Base-by-base conservation (phyloP, 1,140 invertebrate species). In the Drosophila orosa region DNA sequence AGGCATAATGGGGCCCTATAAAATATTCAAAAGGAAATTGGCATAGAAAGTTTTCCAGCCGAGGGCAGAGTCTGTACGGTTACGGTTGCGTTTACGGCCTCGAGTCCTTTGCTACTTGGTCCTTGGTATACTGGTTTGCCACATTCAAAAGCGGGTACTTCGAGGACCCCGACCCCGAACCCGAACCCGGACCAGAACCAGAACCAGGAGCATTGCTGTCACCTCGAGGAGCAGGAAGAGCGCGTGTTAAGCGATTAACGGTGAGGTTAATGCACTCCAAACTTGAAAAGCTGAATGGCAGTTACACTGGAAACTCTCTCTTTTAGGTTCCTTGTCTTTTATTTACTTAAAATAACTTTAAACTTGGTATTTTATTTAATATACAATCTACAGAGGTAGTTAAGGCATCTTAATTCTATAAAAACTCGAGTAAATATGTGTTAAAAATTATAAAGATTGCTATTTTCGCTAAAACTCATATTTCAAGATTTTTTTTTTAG, bases 11-110 rank as follows among this genome's bases (percentile, higher is more conserved):
- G 89, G 73, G 74, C 80, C 65, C 83, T 74, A 90, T 90, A 75
- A 90, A 90, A 90, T 90, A 90, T 90, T 90, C 87, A 90, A 90
- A 90, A 81, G 68, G 80, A 84, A 87, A 87, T 87, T 87, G 84
- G 80, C 84, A 87, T 89, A 80, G 76, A 80, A 87, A 78, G 55
- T 89, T 87, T 58, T 15, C 22, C 44, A 39, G 44, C 22, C 44
- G 44, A 44, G 19, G 44, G 42, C 33, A 6, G 59, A 31, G 27
- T 48, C 19, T n/a, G 27, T 27, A 50, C 22, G 50, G 17, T 39
- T 40, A 29, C 29, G 22, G 33, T 19, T 62, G 25, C 44, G 24
- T n/a, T n/a, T n/a, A n/a, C n/a, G n/a, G n/a, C n/a, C n/a, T n/a
- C 39, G 48, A 44, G 35, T 56, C 13, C 48, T 29, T 29, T 35